Conservation (phyloP, 2,113 vertebrate genomes). For the Nansenia antarctica region DNA sequence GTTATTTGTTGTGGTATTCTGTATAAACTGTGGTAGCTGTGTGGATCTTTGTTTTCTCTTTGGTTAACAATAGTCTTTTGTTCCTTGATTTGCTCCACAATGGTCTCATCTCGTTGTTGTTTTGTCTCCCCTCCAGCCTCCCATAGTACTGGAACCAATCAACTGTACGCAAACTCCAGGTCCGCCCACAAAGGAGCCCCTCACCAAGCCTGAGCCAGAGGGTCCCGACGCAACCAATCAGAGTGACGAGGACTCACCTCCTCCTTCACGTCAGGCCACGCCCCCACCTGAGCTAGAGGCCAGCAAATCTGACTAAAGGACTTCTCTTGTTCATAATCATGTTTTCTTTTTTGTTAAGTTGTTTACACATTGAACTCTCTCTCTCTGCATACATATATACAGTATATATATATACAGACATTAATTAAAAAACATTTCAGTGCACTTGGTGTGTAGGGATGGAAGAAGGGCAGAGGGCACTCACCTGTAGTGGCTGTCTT, state of each 20-base stretch:
- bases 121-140: constrained; percentile 66
- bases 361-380: constrained; percentile 12
- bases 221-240: constrained; percentile 42
- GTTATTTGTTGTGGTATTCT: constrained; percentile 16
- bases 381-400: no score
- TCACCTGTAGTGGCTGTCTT: not conserved
- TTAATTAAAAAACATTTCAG: constrained; percentile 24
- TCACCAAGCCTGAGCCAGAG: constrained; percentile 51
- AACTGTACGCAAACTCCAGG: constrained; percentile 69
- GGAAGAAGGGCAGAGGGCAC: not conserved
- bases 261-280: constrained; percentile 35
- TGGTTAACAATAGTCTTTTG: not conserved
- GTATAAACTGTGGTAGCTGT: constrained; percentile 2
- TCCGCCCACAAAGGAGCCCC: constrained; percentile 40
- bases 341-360: constrained; percentile 26
- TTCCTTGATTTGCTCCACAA: not conserved
- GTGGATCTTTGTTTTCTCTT: constrained; percentile 4
- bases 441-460: constrained; percentile 45
- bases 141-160: constrained; percentile 79
- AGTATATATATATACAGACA: no score
- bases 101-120: constrained; percentile 19
- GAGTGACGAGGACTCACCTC: constrained; percentile 46
- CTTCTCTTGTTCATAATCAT: constrained; percentile 32
- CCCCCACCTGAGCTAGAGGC: constrained; percentile 39
- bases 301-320: constrained; percentile 63